These are phyloP conservation scores for Drosophila multiciliata DNA, from an alignment of 2,888 invertebrate species.

Conservation along the genomic window DNA sequence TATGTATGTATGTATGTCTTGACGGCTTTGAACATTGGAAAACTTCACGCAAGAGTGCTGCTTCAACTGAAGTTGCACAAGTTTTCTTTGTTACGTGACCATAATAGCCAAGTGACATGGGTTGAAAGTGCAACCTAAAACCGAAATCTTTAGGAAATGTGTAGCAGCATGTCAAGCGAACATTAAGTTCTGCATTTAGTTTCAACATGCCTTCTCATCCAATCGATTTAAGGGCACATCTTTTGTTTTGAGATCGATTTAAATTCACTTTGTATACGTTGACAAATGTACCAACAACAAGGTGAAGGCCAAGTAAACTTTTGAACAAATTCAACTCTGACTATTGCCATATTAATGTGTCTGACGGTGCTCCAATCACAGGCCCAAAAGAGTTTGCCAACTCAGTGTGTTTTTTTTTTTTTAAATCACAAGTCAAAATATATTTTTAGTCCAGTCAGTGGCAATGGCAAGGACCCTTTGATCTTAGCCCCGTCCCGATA, in stretches of 20 bases:
- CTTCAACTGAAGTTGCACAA: constrained; percentile 20
- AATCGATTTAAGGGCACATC: background rate
- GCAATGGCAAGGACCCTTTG: constrained; percentile 45
- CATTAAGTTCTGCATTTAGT: background rate
- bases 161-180: background rate
- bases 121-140: background rate
- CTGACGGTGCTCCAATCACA: background rate
- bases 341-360: constrained; percentile 4
- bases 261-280: background rate
- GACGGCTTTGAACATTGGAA: constrained; percentile 14
- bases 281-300: background rate
- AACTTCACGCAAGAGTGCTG: constrained; percentile 3
- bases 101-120: background rate
- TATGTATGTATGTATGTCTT: constrained; percentile 1
- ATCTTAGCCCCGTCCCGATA: constrained; percentile 19
- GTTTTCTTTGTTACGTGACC: constrained; percentile 20
- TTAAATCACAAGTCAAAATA: constrained; percentile 26
- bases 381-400: constrained; percentile 9
- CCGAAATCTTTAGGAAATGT: background rate
- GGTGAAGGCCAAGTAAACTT: background rate
- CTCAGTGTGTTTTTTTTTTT: constrained; percentile 6
- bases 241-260: background rate
- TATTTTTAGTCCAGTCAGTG: constrained; percentile 6
- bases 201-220: background rate
- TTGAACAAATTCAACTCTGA: background rate